Evolutionary conservation across 2,797 vertebrate genomes (phyloP).

Genomic region (Labroides dimidiatus): DNA sequence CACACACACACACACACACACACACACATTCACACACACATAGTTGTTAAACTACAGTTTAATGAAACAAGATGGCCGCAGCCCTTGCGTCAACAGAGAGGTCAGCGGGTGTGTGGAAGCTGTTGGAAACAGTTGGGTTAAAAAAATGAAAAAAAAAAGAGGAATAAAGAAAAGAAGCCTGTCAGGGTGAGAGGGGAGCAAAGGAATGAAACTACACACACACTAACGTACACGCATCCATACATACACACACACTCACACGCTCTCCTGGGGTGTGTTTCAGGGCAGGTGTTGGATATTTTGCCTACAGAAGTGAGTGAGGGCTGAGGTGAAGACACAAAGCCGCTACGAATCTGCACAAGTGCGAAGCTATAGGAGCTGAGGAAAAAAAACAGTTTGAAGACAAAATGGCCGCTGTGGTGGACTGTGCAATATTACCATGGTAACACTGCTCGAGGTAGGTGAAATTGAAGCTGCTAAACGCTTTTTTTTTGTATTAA

Average conservation of each 20-base stretch:
- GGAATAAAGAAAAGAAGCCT: slow-evolving; percentile 7
- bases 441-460: slow-evolving; percentile 22
- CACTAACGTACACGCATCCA: slow-evolving; percentile 8
- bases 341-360: slow-evolving; percentile 8
- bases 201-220: background rate
- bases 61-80: slow-evolving; percentile 66
- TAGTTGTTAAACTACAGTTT: slow-evolving; percentile 36
- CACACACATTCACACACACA: slow-evolving; percentile 14
- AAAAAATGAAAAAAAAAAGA: slow-evolving; percentile 26
- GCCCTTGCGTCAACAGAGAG: slow-evolving; percentile 52
- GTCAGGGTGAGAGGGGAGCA: background rate
- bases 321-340: background rate
- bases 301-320: background rate
- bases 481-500: background rate
- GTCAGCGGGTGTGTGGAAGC: slow-evolving; percentile 44
- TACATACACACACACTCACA: background rate
- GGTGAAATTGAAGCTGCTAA: background rate
- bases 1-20: slow-evolving; percentile 6
- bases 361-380: background rate
- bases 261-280: background rate
- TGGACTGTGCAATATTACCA: background rate
- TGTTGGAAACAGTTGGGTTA: slow-evolving; percentile 48
- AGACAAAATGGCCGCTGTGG: slow-evolving; percentile 55
- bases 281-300: slow-evolving; percentile 2
- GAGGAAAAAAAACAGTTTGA: background rate